Conservation (phyloP, 1,140 invertebrate genomes). For the Penaeus japonicus region DNA sequence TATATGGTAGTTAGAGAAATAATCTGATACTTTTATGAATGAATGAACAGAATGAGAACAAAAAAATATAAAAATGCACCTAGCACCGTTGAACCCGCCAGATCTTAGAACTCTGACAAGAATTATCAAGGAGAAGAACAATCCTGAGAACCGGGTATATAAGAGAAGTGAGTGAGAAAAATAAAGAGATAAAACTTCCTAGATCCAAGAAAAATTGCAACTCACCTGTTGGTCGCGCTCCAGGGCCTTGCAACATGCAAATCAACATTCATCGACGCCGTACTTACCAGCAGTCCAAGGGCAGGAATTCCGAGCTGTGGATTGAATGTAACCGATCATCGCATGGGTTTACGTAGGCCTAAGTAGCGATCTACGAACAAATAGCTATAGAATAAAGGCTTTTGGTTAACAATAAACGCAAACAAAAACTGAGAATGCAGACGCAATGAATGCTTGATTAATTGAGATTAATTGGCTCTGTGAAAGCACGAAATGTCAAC, state of each 20-base stretch:
- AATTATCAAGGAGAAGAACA: too few species aligned
- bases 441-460: slow-evolving; percentile 38
- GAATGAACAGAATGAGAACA: too few species aligned
- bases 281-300: slow-evolving; percentile 52
- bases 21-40: too few species aligned
- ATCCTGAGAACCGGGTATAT: too few species aligned
- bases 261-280: slow-evolving; percentile 42
- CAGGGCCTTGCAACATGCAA: slow-evolving; percentile 47
- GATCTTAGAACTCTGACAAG: too few species aligned
- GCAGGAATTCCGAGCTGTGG: slow-evolving; percentile 54
- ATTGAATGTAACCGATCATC: slow-evolving; percentile 51
- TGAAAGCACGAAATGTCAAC: slow-evolving; percentile 34
- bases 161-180: neutral
- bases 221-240: slow-evolving; percentile 31
- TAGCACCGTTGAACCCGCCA: too few species aligned
- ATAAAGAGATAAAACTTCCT: neutral
- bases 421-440: slow-evolving; percentile 44
- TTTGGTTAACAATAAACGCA: slow-evolving; percentile 40
- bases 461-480: slow-evolving; percentile 41
- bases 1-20: too few species aligned
- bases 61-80: too few species aligned
- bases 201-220: neutral
- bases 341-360: slow-evolving; percentile 11
- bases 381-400: slow-evolving; percentile 6
- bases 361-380: neutral